Evolutionary conservation across 2,888 invertebrate genomes (phyloP), one percentile per base, ranked within the genome.

Genomic region (Geotrupes spiniger): DNA sequence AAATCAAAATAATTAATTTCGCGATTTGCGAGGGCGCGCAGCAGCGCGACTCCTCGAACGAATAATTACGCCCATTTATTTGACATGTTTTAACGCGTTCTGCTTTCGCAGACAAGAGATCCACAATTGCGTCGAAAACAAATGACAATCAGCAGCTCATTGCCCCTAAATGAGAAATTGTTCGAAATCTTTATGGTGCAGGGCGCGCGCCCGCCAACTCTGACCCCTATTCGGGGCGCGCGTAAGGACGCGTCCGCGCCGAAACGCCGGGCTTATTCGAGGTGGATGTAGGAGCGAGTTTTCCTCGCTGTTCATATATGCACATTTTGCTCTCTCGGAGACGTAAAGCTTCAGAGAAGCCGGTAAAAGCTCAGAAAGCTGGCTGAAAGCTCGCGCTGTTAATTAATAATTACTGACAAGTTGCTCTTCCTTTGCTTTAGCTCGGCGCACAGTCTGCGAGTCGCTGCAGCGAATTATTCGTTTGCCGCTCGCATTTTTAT

Each of bases 381-480:
- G 71, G 68, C 71, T 74, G 73, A 72, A 72, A 74, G 74, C 72
- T 67, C 71, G 48, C 67, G 71, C 72, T 73, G 74, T 74, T 75
- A 74, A 75, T 75, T 75, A 75, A 74, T 75, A 75, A 75, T 75
- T 75, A 75, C 74, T 73, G 73, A 72, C 74, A 74, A 74, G 74
- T 71, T 72, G 73, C 73, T 74, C 72, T 71, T 73, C 72, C 72
- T 72, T 73, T 72, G 47, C 47, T 38, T 38, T 41, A 36, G 36
- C 33, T 11, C 36, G 42, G 47, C 28, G 16, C 47, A 42, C 47
- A 36, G 36, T 47, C 41, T 47, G 36, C 36, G 36, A 28, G 36
- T 42, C 40, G 47, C 42, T 21, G 17, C 29, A 27, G 27, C 25
- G 12, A 37, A 36, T 47, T 42, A 36, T 26, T 42, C 40, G 28